These are phyloP conservation scores for Spicauda simplicius DNA, from an alignment of 2,888 invertebrate species.

Conservation along the genomic window DNA sequence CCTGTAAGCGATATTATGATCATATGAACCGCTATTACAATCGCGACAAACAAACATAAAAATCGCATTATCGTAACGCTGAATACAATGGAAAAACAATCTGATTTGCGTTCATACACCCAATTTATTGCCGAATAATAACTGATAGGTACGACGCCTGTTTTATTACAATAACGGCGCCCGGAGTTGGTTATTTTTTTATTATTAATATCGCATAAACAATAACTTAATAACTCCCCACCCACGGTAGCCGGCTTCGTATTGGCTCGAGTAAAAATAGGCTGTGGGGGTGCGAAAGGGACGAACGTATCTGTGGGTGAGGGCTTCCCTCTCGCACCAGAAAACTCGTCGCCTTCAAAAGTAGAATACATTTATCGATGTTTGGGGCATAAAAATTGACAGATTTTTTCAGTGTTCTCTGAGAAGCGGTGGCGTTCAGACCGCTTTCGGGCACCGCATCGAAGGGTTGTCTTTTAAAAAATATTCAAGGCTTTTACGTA, in stretches of 20 bases:
- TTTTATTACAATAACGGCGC: slow-evolving; percentile 68
- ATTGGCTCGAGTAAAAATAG: slow-evolving; percentile 80
- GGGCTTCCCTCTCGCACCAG: slow-evolving; percentile 58
- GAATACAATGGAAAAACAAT: slow-evolving; percentile 66
- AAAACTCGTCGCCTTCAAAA: slow-evolving; percentile 80
- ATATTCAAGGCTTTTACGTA: slow-evolving; percentile 51
- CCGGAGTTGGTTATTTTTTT: slow-evolving; percentile 72
- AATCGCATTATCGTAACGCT: slow-evolving; percentile 61
- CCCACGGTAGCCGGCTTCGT: slow-evolving; percentile 71
- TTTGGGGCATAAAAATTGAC: slow-evolving; percentile 84
- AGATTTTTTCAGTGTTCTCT: slow-evolving; percentile 84
- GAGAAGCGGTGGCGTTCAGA: slow-evolving; percentile 61
- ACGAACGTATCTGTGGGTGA: slow-evolving; percentile 58
- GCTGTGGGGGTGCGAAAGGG: slow-evolving; percentile 74
- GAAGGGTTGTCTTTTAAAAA: slow-evolving; percentile 70
- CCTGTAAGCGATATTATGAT: slow-evolving; percentile 2
- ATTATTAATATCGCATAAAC: slow-evolving; percentile 82
- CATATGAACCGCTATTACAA: slow-evolving; percentile 21
- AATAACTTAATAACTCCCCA: slow-evolving; percentile 83
- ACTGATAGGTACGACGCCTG: slow-evolving; percentile 54
- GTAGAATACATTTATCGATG: slow-evolving; percentile 83
- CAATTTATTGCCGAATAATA: slow-evolving; percentile 69
- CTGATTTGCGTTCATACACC: slow-evolving; percentile 65
- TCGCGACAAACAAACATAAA: slow-evolving; percentile 62
- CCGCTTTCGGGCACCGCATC: slow-evolving; percentile 51